These are phyloP conservation scores for Neogobius melanostomus DNA, from an alignment of 2,113 vertebrate species.

Conservation along the genomic window DNA sequence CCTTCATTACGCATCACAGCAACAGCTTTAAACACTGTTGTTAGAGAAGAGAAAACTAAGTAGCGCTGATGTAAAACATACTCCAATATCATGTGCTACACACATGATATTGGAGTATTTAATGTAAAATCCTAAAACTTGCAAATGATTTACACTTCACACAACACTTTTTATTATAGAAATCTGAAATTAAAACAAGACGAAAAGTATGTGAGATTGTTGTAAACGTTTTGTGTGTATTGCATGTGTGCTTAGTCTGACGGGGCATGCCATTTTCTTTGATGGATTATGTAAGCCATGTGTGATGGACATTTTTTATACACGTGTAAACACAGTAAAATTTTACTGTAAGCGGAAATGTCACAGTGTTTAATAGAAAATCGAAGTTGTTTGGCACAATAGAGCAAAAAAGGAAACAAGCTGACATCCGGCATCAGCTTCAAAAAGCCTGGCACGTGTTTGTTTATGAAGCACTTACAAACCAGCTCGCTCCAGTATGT, in stretches of 20 bases:
- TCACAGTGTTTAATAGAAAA: conserved; percentile 43
- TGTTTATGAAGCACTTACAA: conserved; percentile 10
- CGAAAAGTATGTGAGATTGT: too few relatives aligned
- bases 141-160: neutral
- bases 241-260: neutral
- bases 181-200: too few relatives aligned
- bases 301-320: conserved; percentile 7
- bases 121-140: too few relatives aligned
- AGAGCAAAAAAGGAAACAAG: conserved; percentile 26
- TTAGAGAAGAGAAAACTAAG: neutral
- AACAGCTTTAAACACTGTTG: conserved; percentile 27
- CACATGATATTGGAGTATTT: too few relatives aligned
- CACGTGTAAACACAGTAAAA: conserved; percentile 31
- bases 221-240: too few relatives aligned
- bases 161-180: neutral
- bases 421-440: conserved; percentile 60
- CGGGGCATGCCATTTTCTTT: neutral
- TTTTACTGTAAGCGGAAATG: conserved; percentile 33
- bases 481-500: conserved; percentile 12
- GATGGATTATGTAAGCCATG: conserved; percentile 1
- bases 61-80: neutral
- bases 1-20: conserved; percentile 41
- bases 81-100: too few relatives aligned
- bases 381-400: conserved; percentile 22
- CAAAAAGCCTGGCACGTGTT: conserved; percentile 32